Evolutionary conservation across 2,888 invertebrate species (phyloP).

Genomic region (Axea sp.): DNA sequence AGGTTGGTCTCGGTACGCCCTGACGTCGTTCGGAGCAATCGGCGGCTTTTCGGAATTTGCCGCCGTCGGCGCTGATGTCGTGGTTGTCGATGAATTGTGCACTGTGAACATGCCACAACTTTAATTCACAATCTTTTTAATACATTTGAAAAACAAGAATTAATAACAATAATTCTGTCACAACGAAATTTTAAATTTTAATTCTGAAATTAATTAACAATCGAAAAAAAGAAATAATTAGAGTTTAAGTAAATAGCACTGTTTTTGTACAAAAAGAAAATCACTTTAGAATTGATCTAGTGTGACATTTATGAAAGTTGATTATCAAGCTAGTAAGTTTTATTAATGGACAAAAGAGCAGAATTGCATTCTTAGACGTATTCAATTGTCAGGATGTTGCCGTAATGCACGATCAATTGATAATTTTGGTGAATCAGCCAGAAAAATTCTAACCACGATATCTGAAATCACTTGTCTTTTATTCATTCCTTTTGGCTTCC

Average conservation of each 20-base stretch:
- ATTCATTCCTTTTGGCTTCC: constrained; percentile 16
- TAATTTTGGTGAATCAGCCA: constrained; percentile 34
- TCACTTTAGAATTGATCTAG: too few relatives aligned
- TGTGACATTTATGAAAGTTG: too few relatives aligned
- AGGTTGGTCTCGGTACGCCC: constrained; percentile 84
- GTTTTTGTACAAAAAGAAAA: too few relatives aligned
- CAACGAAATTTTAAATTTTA: too few relatives aligned
- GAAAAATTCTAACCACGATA: constrained; percentile 46
- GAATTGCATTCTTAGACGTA: constrained; percentile 33
- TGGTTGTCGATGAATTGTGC: constrained; percentile 42
- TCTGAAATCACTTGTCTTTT: constrained; percentile 53
- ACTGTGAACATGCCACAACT: constrained; percentile 34
- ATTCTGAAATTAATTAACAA: too few relatives aligned
- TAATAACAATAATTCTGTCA: background rate
- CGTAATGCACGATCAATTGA: constrained; percentile 41
- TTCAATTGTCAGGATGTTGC: constrained; percentile 35
- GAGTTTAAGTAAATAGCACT: too few relatives aligned
- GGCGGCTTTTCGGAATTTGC: constrained; percentile 72
- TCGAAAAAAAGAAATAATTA: too few relatives aligned
- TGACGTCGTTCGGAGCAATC: constrained; percentile 69
- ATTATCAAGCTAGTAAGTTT: too few relatives aligned
- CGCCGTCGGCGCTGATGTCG: constrained; percentile 48
- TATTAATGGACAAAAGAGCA: constrained; percentile 13
- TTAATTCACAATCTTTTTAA: background rate
- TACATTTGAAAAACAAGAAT: too few relatives aligned